phyloP scores from a whole-genome alignment of 1,140 invertebrate species.

The Cydia strobilella region DNA sequence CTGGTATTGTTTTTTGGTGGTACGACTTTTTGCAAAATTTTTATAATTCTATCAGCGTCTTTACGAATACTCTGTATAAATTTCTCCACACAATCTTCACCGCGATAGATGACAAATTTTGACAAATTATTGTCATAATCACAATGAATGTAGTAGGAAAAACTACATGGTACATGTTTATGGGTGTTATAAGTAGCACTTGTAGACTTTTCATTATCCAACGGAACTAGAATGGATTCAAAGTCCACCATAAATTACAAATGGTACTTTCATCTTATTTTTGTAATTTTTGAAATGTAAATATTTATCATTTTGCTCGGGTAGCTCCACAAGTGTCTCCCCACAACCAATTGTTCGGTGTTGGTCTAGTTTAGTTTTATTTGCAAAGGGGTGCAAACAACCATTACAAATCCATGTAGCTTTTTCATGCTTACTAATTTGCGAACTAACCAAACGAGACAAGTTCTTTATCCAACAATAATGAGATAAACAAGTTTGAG shows the following conservation, averaged over 20 bases:
- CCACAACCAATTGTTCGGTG: neutral
- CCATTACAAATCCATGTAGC: neutral
- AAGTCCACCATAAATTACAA: slow-evolving; percentile 63
- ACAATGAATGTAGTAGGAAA: slow-evolving; percentile 52
- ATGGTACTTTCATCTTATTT: slow-evolving; percentile 48
- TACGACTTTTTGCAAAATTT: slow-evolving; percentile 40
- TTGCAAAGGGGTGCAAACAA: neutral
- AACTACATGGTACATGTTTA: slow-evolving; percentile 53
- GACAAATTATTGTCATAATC: slow-evolving; percentile 49
- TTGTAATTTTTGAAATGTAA: slow-evolving; percentile 51
- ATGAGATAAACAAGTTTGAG: too few relatives aligned
- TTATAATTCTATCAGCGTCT: slow-evolving; percentile 22
- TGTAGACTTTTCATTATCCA: slow-evolving; percentile 24
- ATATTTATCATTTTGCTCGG: slow-evolving; percentile 38
- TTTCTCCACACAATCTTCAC: slow-evolving; percentile 17
- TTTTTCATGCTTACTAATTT: neutral
- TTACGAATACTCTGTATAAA: slow-evolving; percentile 3
- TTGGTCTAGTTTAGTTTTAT: neutral
- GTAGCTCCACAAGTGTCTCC: neutral
- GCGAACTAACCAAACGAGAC: neutral
- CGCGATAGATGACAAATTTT: slow-evolving; percentile 34
- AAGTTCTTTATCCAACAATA: slow-evolving; percentile 15
- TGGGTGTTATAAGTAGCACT: slow-evolving; percentile 43
- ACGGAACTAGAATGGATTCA: slow-evolving; percentile 46
- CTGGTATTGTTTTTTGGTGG: slow-evolving; percentile 19